Conservation (phyloP, 2,113 vertebrate species). For the Ictalurus punctatus region DNA sequence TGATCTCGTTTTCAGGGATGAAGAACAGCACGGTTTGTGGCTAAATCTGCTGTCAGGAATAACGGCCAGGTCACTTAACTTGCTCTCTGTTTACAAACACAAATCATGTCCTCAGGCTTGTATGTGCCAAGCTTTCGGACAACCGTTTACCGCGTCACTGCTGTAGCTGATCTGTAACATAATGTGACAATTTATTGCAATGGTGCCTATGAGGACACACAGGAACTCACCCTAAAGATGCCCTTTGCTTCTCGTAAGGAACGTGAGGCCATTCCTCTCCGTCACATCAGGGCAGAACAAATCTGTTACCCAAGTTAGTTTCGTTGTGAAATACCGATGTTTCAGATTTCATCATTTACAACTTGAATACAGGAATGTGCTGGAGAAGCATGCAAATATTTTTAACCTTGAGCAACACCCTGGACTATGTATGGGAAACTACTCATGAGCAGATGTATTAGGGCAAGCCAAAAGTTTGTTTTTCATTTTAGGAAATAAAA, state of each 20-base stretch:
- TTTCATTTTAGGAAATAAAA: neutral
- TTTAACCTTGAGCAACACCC: conserved; percentile 27
- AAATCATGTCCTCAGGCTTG: conserved; percentile 1
- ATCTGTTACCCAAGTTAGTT: conserved; percentile 13
- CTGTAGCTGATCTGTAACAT: conserved; percentile 17
- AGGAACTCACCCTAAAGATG: conserved; percentile 16
- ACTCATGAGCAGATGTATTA: neutral
- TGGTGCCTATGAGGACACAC: conserved; percentile 1
- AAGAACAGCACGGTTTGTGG: neutral
- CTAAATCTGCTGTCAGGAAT: neutral
- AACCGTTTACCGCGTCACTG: neutral
- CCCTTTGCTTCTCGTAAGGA: conserved; percentile 17
- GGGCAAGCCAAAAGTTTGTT: neutral
- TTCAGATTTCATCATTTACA: conserved; percentile 3
- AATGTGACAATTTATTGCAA: conserved; percentile 9
- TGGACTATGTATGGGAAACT: neutral
- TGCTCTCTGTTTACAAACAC: conserved; percentile 15
- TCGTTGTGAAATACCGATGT: conserved; percentile 11
- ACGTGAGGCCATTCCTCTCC: neutral
- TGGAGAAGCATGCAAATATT: neutral
- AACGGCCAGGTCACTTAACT: neutral
- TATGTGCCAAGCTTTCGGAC: neutral
- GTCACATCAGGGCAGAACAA: neutral
- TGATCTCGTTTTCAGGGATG: neutral
- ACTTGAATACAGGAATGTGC: neutral